Conservation (phyloP, 2,888 invertebrate genomes). For the Micropterix aruncella region DNA sequence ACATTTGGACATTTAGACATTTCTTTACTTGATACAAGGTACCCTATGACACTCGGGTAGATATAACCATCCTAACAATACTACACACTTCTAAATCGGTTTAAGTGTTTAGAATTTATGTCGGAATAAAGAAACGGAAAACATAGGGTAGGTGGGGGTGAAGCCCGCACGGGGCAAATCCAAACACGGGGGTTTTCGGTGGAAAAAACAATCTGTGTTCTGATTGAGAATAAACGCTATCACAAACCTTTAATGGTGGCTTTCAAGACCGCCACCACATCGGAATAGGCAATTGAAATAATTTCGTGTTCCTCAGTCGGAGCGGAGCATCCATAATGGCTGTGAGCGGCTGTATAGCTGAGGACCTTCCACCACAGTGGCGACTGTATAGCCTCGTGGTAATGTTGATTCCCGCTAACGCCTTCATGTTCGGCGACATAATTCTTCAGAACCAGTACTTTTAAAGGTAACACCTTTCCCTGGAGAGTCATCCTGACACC, state of each 20-base stretch:
- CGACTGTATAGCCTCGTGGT: not conserved
- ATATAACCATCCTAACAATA: too few relatives aligned
- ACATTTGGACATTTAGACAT: too few relatives aligned
- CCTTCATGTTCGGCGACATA: not conserved
- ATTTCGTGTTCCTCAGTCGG: not conserved
- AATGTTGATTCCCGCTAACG: not conserved
- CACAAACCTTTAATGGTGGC: not conserved
- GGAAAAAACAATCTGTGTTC: too few relatives aligned
- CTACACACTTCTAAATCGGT: too few relatives aligned
- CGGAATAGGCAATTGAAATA: not conserved
- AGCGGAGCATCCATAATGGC: not conserved
- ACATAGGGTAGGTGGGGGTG: too few relatives aligned
- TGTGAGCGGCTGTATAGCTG: not conserved
- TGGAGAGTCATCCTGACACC: not conserved
- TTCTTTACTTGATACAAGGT: too few relatives aligned
- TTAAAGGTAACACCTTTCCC: not conserved
- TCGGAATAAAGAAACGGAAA: too few relatives aligned
- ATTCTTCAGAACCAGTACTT: not conserved
- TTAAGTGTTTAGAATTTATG: too few relatives aligned
- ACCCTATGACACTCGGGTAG: too few relatives aligned
- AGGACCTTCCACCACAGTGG: not conserved
- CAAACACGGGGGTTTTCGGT: too few relatives aligned
- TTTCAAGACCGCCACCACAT: not conserved
- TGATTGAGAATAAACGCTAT: too few relatives aligned
- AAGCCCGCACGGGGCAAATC: too few relatives aligned